These are phyloP conservation scores for Australoheros scitulus DNA, from an alignment of 2,113 vertebrate genomes.

Conservation along the genomic window DNA sequence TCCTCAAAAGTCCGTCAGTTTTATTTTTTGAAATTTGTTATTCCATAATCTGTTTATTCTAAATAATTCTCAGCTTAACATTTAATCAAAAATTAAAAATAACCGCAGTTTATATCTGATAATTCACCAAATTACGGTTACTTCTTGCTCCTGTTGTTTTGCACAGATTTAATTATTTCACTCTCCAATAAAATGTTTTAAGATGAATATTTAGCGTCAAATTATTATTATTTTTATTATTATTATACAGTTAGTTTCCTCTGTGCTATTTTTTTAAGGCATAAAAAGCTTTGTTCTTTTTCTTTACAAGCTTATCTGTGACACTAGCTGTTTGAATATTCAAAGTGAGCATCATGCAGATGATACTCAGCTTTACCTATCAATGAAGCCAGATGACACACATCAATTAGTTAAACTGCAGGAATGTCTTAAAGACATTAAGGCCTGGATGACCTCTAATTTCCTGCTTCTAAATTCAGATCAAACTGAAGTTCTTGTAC, in stretches of 20 bases:
- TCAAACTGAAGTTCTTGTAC: too few relatives aligned
- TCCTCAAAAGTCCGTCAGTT: too few relatives aligned
- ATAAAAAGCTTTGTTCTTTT: not conserved
- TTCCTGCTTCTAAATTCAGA: too few relatives aligned
- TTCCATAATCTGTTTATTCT: not conserved
- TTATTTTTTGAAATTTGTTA: too few relatives aligned
- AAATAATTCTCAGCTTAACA: not conserved
- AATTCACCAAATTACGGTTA: not conserved
- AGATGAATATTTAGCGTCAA: not conserved
- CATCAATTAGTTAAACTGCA: too few relatives aligned
- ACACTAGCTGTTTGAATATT: not conserved
- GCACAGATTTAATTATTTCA: not conserved
- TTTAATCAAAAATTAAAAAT: too few relatives aligned
- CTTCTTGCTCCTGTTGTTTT: not conserved
- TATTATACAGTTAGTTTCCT: not conserved
- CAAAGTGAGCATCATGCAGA: too few relatives aligned
- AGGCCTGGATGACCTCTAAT: too few relatives aligned
- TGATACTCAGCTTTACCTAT: too few relatives aligned
- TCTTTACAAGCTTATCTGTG: not conserved
- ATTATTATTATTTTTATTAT: too few relatives aligned
- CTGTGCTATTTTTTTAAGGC: accelerated
- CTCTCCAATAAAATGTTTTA: accelerated
- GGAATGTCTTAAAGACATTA: too few relatives aligned
- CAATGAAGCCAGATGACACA: too few relatives aligned
- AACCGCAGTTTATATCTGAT: not conserved